Evolutionary conservation across 2,888 invertebrate genomes (phyloP), one percentile per base, ranked within the genome.

Genomic region (Octonoba sinensis): DNA sequence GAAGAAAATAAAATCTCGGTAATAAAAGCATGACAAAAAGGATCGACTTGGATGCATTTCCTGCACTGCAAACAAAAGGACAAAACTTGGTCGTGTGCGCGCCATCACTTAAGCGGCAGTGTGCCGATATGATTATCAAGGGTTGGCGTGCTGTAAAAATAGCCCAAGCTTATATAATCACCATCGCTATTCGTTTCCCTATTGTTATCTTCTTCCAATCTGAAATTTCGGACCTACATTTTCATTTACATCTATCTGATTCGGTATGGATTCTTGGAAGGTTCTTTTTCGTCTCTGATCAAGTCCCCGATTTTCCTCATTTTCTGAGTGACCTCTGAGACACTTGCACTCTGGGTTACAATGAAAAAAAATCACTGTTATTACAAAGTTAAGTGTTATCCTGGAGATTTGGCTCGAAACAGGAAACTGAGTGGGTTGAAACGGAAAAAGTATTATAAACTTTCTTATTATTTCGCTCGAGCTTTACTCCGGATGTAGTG

Each of bases 201-300:
- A 79, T 79, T 79, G 79, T 79, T 79, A 69, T 79, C 60, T 16
- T 1, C n/a, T 56, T 6, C 51, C 24, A 78, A 78, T 78, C 72
- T 78, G 27, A 24, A n/a, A 59, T 72, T 54, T 71, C 49, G 46
- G 27, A 51, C 65, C 57, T 59, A 59, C 71, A 66, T 72, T 65
- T 78, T 59, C 66, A 59, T 66, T 51, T 59, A 57, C 51, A 51
- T 59, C 36, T 16, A 56, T 27, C 62, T 46, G 36, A 60, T 60
- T 22, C 16, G 15, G 36, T 27, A 27, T 36, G 56, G 16, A n/a
- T 60, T 66, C 60, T 69, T 44, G 57, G 16, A 27, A 27, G 16
- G 24, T 20, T 57, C 13, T 24, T 57, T 72, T 62, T 66, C 59
- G 57, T 74, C 66, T 24, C 36, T 46, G 22, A 46, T 71, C 70